Base-by-base conservation (phyloP, 2,113 vertebrate species). In the Catharus bicknelli region DNA sequence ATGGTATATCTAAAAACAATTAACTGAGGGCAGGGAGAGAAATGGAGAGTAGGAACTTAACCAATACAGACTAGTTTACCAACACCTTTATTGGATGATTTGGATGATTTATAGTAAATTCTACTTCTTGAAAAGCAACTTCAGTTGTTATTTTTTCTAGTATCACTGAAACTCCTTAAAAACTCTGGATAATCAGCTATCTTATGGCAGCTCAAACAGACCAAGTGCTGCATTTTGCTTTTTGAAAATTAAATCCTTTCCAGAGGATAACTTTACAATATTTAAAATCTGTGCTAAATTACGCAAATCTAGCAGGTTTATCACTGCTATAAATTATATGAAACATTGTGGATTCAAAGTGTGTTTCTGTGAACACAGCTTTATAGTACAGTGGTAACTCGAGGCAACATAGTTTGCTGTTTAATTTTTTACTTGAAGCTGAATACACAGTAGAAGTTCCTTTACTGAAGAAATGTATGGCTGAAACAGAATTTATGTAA, bases 11-110 rank as follows among this genome's bases (percentile, higher is more conserved):
- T 59, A 43, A 61, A 72, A 83, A 7, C 17, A 48, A 16, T 43
- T 64, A 77, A 43, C 15, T 4, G 13, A 50, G 13, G 5, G 1
- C 1, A 0, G 6, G 3, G 22, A 59, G 11, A 22, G 15, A 27
- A 86, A 13, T 29, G 15, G 11, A 82, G 13, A 43, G 7, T 32
- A 51, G 15, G 11, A 54, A 62, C 4, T 48, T 63, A 55, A 51
- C 10, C 11, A 83, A 45, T 40, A 30, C 5, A 58, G 8, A 17
- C 4, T 42, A 61, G 5, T 75, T 85, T 74, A 26, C 9, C 7
- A 54, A 20, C 3, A 3, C 43, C 54, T 57, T 61, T 66, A 47
- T 45, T 36, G 14, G 5, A 38, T 40, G 19, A 3, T 45, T 78
- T 77, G 53, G 15, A 64, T 34, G 23, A 57, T 32, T 34, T 64